Evolutionary conservation across 2,888 invertebrate genomes (phyloP).

Genomic region (Pachycephus smyrnensis): DNA sequence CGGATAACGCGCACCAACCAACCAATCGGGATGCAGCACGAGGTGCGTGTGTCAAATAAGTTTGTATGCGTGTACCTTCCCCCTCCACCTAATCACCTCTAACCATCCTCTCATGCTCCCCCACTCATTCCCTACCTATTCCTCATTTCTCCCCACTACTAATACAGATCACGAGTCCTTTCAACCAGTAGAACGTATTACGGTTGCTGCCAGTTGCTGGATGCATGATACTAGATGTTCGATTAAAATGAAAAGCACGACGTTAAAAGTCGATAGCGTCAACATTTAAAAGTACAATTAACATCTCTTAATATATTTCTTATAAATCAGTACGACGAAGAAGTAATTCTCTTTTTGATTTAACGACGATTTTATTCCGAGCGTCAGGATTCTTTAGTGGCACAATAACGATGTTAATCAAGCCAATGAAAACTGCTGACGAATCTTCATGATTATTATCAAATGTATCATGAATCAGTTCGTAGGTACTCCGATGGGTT

Average conservation of each 20-base stretch:
- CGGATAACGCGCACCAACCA: neutral
- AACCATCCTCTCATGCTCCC: neutral
- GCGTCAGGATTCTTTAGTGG: neutral
- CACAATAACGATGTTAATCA: neutral
- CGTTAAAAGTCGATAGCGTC: neutral
- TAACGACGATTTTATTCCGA: too few relatives aligned
- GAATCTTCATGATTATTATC: neutral
- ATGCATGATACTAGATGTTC: neutral
- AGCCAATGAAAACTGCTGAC: too few relatives aligned
- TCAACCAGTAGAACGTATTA: neutral
- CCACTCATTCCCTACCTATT: neutral
- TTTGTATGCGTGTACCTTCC: neutral
- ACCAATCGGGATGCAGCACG: neutral
- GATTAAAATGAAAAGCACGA: neutral
- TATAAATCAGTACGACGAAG: neutral
- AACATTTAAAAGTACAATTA: neutral
- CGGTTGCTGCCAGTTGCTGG: neutral
- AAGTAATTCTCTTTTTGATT: too few relatives aligned
- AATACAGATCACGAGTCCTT: neutral
- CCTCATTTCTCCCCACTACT: neutral
- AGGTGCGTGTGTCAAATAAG: neutral
- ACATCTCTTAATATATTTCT: neutral
- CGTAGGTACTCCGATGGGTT: too few relatives aligned
- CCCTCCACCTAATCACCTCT: neutral
- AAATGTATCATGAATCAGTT: too few relatives aligned